Evolutionary conservation across 2,797 vertebrate genomes (phyloP).

Genomic region (Gymnopithys bicolor): DNA sequence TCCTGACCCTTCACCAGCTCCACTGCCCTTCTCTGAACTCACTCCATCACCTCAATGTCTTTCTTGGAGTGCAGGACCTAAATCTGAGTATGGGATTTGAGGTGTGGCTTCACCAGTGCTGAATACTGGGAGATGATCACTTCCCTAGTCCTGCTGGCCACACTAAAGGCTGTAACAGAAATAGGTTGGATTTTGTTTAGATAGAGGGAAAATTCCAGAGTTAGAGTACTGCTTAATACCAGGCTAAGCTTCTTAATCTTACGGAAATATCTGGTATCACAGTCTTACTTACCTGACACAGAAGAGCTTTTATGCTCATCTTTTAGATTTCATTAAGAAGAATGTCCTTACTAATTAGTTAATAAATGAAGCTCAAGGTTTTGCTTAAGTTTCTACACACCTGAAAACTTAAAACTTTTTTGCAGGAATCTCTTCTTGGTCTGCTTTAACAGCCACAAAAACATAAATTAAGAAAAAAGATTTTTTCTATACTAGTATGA

Average conservation of each 20-base stretch:
- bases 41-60: neutral
- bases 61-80: neutral
- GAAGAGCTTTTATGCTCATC: neutral
- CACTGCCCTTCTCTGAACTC: accelerated
- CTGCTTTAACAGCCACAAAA: neutral
- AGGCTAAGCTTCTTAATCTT: neutral
- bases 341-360: neutral
- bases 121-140: neutral
- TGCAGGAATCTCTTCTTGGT: neutral
- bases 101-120: neutral
- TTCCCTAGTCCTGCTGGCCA: neutral
- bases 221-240: neutral
- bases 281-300: neutral
- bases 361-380: neutral
- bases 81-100: neutral
- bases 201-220: neutral
- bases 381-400: neutral
- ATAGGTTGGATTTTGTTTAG: neutral
- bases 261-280: neutral
- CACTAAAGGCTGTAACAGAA: neutral
- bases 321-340: neutral
- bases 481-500: neutral
- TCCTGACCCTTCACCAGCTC: neutral
- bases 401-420: neutral
- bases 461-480: neutral